These are phyloP conservation scores for Sorex fumeus DNA, from an alignment of 2,113 vertebrate species.

Conservation along the genomic window DNA sequence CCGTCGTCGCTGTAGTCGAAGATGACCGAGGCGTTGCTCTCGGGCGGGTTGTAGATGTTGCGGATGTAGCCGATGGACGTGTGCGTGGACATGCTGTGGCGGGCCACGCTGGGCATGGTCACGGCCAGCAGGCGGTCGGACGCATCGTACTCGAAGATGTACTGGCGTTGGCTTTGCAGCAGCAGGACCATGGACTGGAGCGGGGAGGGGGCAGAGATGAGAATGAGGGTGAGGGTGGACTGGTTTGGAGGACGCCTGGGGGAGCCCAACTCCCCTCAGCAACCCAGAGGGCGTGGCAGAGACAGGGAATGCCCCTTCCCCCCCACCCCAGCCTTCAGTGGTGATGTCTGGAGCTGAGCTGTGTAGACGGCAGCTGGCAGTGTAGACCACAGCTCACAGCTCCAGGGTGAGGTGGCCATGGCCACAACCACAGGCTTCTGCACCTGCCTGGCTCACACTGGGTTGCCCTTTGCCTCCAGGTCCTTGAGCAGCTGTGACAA, in stretches of 20 bases:
- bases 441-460: too few relatives aligned
- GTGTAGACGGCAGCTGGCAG: too few relatives aligned
- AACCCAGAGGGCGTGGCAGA: neutral
- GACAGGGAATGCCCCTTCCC: neutral
- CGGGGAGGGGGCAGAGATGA: neutral
- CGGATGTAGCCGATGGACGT: slow-evolving; percentile 96
- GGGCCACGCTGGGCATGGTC: slow-evolving; percentile 98
- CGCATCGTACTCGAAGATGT: slow-evolving; percentile 99
- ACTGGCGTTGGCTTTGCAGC: slow-evolving; percentile 98
- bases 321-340: too few relatives aligned
- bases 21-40: slow-evolving; percentile 96
- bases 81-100: slow-evolving; percentile 94
- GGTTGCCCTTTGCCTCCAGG: too few relatives aligned
- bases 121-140: slow-evolving; percentile 96
- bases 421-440: too few relatives aligned
- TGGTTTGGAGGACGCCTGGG: neutral
- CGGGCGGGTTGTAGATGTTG: slow-evolving; percentile 96
- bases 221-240: too few relatives aligned
- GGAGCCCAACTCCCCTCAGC: neutral
- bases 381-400: too few relatives aligned
- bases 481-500: too few relatives aligned
- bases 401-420: too few relatives aligned
- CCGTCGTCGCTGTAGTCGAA: slow-evolving; percentile 97
- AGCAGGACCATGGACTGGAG: slow-evolving; percentile 97
- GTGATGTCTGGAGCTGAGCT: too few relatives aligned